Conservation (phyloP, 2,888 invertebrate genomes). For the Tetragnatha montana region DNA sequence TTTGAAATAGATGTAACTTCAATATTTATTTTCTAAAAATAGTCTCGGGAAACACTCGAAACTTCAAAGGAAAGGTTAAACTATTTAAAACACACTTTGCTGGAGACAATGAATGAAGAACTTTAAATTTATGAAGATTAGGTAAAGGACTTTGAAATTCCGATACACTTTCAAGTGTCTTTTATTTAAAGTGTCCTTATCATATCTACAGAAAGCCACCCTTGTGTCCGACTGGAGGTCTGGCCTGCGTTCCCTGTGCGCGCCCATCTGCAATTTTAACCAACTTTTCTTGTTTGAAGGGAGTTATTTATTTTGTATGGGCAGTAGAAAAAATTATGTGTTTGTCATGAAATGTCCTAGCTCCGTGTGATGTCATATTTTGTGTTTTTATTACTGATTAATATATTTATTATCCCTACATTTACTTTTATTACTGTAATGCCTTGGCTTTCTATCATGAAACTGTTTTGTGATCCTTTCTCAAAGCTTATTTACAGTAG, state of each 20-base stretch:
- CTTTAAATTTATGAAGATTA: too few relatives aligned
- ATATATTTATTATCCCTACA: slow-evolving; percentile 47
- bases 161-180: too few relatives aligned
- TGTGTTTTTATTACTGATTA: slow-evolving; percentile 69
- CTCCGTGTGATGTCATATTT: slow-evolving; percentile 72
- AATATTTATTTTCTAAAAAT: too few relatives aligned
- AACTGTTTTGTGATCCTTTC: slow-evolving; percentile 57
- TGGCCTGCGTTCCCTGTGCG: slow-evolving; percentile 64
- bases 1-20: too few relatives aligned
- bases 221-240: slow-evolving; percentile 49
- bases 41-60: too few relatives aligned
- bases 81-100: too few relatives aligned
- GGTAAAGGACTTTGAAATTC: too few relatives aligned
- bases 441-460: slow-evolving; percentile 59
- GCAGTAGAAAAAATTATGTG: slow-evolving; percentile 70
- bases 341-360: slow-evolving; percentile 71
- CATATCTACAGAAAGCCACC: slow-evolving; percentile 49
- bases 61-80: too few relatives aligned
- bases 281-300: slow-evolving; percentile 20
- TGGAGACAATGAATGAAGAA: too few relatives aligned
- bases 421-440: slow-evolving; percentile 58
- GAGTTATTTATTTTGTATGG: slow-evolving; percentile 57
- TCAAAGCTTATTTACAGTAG: slow-evolving; percentile 53
- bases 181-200: too few relatives aligned
- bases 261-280: slow-evolving; percentile 1